Conservation (phyloP, 2,888 invertebrate genomes). For the Crocallis elinguaria region DNA sequence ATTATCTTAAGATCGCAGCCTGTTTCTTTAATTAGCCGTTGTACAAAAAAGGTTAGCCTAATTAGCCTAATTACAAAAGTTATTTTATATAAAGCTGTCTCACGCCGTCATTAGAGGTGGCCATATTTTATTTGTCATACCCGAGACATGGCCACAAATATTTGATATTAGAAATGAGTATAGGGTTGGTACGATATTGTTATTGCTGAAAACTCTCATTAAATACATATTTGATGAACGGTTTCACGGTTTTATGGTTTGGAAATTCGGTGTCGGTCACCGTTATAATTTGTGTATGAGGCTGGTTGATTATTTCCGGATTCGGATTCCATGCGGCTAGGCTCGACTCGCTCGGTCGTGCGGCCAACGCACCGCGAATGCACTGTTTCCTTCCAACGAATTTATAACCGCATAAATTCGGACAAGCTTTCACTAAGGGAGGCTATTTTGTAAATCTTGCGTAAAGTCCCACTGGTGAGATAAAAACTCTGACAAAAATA, state of each 20-base stretch:
- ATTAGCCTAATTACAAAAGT: slow-evolving; percentile 33
- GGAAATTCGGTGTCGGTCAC: slow-evolving; percentile 55
- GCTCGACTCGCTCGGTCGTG: slow-evolving; percentile 44
- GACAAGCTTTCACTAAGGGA: slow-evolving; percentile 48
- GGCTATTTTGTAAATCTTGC: slow-evolving; percentile 53
- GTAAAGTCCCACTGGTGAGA: slow-evolving; percentile 45
- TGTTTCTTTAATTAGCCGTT: slow-evolving; percentile 39
- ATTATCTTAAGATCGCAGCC: slow-evolving; percentile 29
- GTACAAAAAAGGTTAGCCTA: slow-evolving; percentile 32
- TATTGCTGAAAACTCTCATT: slow-evolving; percentile 42
- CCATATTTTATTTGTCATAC: slow-evolving; percentile 23
- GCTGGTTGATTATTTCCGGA: slow-evolving; percentile 62
- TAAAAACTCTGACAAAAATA: slow-evolving; percentile 54
- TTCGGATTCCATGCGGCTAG: slow-evolving; percentile 56
- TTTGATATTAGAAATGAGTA: slow-evolving; percentile 4
- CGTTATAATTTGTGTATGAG: slow-evolving; percentile 64
- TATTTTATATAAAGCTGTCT: slow-evolving; percentile 30
- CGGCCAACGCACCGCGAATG: slow-evolving; percentile 38
- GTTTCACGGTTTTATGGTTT: slow-evolving; percentile 61
- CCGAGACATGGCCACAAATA: slow-evolving; percentile 25
- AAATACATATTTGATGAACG: slow-evolving; percentile 53
- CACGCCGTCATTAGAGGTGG: slow-evolving; percentile 24
- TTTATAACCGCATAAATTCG: slow-evolving; percentile 62
- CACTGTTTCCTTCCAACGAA: slow-evolving; percentile 61
- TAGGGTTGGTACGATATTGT: slow-evolving; percentile 24